Evolutionary conservation across 2,113 vertebrate genomes (phyloP), one percentile per base, ranked within the genome.

Genomic region (Callocephalon fimbriatum): DNA sequence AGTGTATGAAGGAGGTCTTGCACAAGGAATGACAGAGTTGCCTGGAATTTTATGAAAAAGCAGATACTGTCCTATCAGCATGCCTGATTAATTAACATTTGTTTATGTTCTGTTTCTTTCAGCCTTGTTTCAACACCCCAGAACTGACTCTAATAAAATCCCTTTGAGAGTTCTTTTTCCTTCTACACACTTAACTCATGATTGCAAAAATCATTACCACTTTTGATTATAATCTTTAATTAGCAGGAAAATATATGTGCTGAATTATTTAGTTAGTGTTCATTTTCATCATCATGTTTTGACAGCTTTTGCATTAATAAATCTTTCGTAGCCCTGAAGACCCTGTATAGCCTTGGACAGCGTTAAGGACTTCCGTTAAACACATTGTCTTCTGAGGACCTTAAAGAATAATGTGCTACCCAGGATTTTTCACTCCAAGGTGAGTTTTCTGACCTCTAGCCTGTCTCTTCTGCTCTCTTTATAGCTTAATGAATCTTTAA

Each of bases 171-270:
- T 71, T 81, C 75, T 72, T 90, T 96, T 90, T 82, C 74, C 77
- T 95, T 96, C 78, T 73, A 86, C 53, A 78, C 50, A 44, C 86
- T 95, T 94, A 89, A 88, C 85, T 94, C 53, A 58, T 93, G 94
- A 96, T 95, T 95, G 93, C 90, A 94, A 89, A 96, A 96, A 90
- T 93, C 77, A 75, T 94, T 96, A 95, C 82, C 63, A 78, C 86
- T 95, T 95, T 65, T 97, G 94, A 97, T 97, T 96, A 96, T 91
- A 58, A 96, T 94, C 86, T 95, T 96, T 96, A 97, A 97, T 97
- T 96, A 97, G 72, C 65, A 54, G 54, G 70, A 82, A 97, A 94
- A 92, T 91, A 59, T 91, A 95, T 35, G 87, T 90, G 72, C 58
- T 95, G 93, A 95, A 97, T 96, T 91, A 97, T 95, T 97, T 96